Evolutionary conservation across 2,888 invertebrate species (phyloP), one percentile per base, ranked within the genome.

Genomic region (Phyto melanocephala): DNA sequence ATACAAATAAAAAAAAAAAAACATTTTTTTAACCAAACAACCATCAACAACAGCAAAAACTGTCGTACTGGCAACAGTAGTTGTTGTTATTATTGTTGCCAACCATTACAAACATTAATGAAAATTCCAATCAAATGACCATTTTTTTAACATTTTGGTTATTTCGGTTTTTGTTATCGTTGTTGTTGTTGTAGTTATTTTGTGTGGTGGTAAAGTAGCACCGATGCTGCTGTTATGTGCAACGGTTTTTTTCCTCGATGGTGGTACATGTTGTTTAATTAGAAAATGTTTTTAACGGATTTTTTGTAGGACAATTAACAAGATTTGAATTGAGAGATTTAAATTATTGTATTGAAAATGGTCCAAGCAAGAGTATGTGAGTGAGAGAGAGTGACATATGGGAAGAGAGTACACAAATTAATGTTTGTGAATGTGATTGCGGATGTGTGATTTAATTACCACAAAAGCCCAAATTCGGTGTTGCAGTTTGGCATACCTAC

Each of bases 121-220:
- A 82, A 82, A 82, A 82, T 82, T 82, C 82, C 82, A 82, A 82
- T 82, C 82, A 79, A 82, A 82, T 82, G 79, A 82, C 82, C 82
- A 82, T 60, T 75, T 79, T 76, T 60, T 45, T 28, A 28, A 54
- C 52, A 62, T 67, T 65, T 56, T 50, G 71, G 63, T 79, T 63
- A 10, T 76, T 63, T 62, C n/a, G 17, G 56, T 68, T 63, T 68
- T 62, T 54, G 40, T 33, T 71, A 17, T 28, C 47, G 58, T 5
- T 74, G 58, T 17, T 70, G 78, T 28, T 68, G 42, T 7, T 60
- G 58, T n/a, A 42, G 72, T 11, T 58, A n/a, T n/a, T n/a, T n/a
- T 50, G 50, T 15, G 65, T 22, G 37, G 65, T 47, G 40, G 58
- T 65, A 60, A n/a, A 75, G 63, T 70, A 72, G 71, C 62, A 56